phyloP scores from a whole-genome alignment of 2,888 invertebrate genomes.

The Zelleria hepariella region DNA sequence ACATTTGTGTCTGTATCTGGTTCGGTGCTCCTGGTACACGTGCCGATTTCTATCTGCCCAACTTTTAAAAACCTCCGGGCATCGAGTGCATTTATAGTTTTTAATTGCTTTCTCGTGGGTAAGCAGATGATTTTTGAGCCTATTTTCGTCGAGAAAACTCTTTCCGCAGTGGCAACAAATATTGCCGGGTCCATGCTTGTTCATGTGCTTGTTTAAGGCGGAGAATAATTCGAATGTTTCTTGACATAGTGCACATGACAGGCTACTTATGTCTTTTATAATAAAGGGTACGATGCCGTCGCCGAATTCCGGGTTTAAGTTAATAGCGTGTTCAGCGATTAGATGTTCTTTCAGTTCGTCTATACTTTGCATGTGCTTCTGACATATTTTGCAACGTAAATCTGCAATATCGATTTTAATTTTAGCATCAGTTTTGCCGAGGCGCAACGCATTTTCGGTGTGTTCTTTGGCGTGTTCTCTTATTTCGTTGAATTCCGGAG shows the following conservation, averaged over 20 bases:
- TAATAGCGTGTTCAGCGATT: constrained; percentile 41
- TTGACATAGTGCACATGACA: constrained; percentile 7
- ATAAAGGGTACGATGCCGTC: constrained; percentile 35
- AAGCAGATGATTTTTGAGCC: neutral
- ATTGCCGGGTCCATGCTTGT: neutral
- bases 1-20: constrained; percentile 2
- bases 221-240: constrained; percentile 5
- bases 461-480: constrained; percentile 4
- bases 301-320: constrained; percentile 37
- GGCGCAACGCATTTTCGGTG: neutral
- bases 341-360: constrained; percentile 54
- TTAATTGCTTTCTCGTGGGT: neutral
- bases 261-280: constrained; percentile 19
- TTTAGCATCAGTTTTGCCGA: neutral
- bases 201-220: constrained; percentile 5
- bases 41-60: neutral
- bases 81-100: neutral
- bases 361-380: constrained; percentile 36
- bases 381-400: constrained; percentile 50
- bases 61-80: neutral
- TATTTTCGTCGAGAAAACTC: neutral
- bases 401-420: constrained; percentile 54
- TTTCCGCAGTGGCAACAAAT: constrained; percentile 1
- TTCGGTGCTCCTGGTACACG: neutral
- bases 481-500: constrained; percentile 18